phyloP scores from a whole-genome alignment of 2,113 vertebrate species.

The Syrrhaptes paradoxus region DNA sequence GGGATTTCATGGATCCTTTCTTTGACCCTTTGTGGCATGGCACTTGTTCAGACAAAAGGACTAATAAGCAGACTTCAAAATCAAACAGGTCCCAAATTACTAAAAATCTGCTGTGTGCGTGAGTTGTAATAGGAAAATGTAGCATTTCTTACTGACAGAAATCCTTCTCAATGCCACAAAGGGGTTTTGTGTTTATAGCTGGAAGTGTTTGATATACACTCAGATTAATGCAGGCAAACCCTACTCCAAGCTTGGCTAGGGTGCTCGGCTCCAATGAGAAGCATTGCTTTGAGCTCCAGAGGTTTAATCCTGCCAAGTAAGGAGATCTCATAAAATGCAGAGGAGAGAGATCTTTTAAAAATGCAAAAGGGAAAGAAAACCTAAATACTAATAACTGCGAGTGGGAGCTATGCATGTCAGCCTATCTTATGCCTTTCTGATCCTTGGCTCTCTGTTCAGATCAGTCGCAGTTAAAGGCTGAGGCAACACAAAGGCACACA shows the following conservation, averaged over 20 bases:
- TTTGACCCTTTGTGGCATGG: neutral
- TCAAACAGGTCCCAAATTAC: neutral
- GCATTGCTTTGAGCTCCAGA: neutral
- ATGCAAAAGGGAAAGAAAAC: neutral
- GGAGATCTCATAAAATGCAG: neutral
- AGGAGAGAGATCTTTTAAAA: neutral
- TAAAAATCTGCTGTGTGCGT: neutral
- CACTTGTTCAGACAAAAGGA: neutral
- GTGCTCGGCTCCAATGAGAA: neutral
- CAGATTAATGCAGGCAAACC: neutral
- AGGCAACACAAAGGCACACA: neutral
- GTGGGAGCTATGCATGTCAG: neutral
- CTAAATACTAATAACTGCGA: neutral
- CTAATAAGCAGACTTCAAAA: neutral
- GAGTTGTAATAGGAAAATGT: conserved; percentile 4
- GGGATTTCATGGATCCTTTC: conserved; percentile 12
- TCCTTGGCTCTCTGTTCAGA: neutral
- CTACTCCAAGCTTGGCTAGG: neutral
- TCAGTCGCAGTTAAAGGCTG: neutral
- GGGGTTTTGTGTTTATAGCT: conserved; percentile 26
- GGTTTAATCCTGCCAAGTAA: neutral
- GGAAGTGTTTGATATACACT: conserved; percentile 5
- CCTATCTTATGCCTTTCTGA: neutral
- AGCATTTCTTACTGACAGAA: conserved; percentile 10
- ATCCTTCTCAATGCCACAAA: neutral